Evolutionary conservation across 2,888 invertebrate genomes (phyloP).

Genomic region (Sinopyrophorus schimmeli): DNA sequence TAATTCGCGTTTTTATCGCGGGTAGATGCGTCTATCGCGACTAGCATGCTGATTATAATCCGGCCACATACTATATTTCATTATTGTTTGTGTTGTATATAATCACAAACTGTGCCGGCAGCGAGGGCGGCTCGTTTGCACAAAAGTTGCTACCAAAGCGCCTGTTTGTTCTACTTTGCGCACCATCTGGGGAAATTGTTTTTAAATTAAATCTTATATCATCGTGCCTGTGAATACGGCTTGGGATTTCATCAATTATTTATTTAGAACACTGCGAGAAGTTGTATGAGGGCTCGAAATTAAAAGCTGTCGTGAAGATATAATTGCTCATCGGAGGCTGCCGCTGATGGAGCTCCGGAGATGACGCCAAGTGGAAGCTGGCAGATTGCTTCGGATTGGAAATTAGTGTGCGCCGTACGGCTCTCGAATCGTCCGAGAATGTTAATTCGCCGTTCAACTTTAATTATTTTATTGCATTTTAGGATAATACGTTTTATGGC

Average conservation of each 20-base stretch:
- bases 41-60: conserved; percentile 31
- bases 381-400: conserved; percentile 42
- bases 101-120: conserved; percentile 26
- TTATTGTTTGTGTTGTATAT: conserved; percentile 33
- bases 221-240: conserved; percentile 45
- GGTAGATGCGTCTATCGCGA: conserved; percentile 27
- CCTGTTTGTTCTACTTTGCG: conserved; percentile 33
- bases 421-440: conserved; percentile 43
- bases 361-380: conserved; percentile 37
- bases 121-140: conserved; percentile 25
- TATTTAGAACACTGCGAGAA: conserved; percentile 46
- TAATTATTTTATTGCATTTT: conserved; percentile 28
- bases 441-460: conserved; percentile 39
- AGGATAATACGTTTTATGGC: conserved; percentile 15
- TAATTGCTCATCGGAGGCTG: conserved; percentile 50
- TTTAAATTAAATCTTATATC: conserved; percentile 49
- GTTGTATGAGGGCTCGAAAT: conserved; percentile 45
- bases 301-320: conserved; percentile 51
- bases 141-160: conserved; percentile 30
- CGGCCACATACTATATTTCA: conserved; percentile 30
- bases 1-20: conserved; percentile 37
- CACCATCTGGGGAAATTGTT: conserved; percentile 48
- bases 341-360: conserved; percentile 36
- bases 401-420: conserved; percentile 44
- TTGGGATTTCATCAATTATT: conserved; percentile 49